Conservation (phyloP, 2,888 invertebrate genomes). For the Leptinotarsa juncta region DNA sequence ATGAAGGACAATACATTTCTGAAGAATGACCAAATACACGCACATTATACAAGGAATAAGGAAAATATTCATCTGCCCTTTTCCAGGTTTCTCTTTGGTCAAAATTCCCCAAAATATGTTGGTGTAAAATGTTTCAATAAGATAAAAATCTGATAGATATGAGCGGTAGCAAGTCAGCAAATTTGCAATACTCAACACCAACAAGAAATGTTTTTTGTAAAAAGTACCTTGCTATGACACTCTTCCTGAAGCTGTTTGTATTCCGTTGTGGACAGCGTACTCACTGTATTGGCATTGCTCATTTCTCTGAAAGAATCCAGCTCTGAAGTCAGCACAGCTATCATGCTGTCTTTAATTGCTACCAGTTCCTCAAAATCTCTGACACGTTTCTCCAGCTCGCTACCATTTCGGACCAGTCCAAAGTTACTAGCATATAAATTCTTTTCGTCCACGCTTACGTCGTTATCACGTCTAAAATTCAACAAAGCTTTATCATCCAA, state of each 20-base stretch:
- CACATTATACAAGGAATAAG: too few relatives aligned
- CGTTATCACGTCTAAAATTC: conserved; percentile 46
- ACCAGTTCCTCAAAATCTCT: conserved; percentile 66
- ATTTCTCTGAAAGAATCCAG: conserved; percentile 67
- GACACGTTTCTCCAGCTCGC: conserved; percentile 52
- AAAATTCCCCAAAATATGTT: too few relatives aligned
- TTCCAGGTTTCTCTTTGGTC: too few relatives aligned
- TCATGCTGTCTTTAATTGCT: conserved; percentile 66
- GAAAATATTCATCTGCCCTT: too few relatives aligned
- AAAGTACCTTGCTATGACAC: conserved; percentile 74
- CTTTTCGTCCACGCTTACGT: conserved; percentile 43
- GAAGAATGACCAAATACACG: too few relatives aligned
- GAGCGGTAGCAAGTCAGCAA: too few relatives aligned
- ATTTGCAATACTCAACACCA: not conserved
- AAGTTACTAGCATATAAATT: conserved; percentile 41
- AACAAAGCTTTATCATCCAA: conserved; percentile 61
- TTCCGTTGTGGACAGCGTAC: conserved; percentile 75
- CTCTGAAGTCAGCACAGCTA: conserved; percentile 66
- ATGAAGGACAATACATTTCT: too few relatives aligned
- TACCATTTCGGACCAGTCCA: conserved; percentile 33
- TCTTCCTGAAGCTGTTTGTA: conserved; percentile 80
- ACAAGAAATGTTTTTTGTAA: conserved; percentile 44
- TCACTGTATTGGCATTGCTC: conserved; percentile 67
- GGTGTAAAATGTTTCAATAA: too few relatives aligned
- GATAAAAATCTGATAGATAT: too few relatives aligned